Conservation (phyloP, 23 tunicate genomes). For the Clavelina lepadiformis region DNA sequence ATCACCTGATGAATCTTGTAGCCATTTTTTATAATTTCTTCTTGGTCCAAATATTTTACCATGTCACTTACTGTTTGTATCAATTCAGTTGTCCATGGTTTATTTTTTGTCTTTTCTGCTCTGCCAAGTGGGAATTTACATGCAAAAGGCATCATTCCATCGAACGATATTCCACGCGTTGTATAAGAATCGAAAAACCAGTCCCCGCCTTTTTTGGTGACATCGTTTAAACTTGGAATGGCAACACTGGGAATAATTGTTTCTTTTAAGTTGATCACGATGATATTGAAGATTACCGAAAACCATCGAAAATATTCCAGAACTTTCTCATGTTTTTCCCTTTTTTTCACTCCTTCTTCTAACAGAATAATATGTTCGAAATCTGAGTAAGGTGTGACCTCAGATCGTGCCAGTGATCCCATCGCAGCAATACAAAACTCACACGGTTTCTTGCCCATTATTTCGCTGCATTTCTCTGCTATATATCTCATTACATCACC, state of each 20-base stretch:
- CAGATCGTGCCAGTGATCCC: slow-evolving; percentile 10
- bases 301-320: slow-evolving; percentile 38
- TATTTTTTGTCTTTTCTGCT: neutral
- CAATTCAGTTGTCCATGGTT: neutral
- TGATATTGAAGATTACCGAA: slow-evolving; percentile 14
- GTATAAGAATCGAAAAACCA: neutral
- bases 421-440: too few species aligned
- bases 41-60: neutral
- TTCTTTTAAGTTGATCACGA: slow-evolving; percentile 9
- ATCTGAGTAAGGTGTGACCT: slow-evolving; percentile 12
- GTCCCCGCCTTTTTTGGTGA: too few species aligned
- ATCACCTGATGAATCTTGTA: neutral
- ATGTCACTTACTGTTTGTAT: neutral
- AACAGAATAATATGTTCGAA: slow-evolving; percentile 3
- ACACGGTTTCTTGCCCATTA: neutral
- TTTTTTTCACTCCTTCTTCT: slow-evolving; percentile 13
- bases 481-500: neutral
- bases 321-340: slow-evolving; percentile 6
- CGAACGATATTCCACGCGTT: neutral
- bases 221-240: neutral
- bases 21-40: too few species aligned
- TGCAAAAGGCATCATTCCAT: neutral
- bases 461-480: neutral
- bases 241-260: neutral
- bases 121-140: neutral